These are phyloP conservation scores for Gouania willdenowi DNA, from an alignment of 2,797 vertebrate species.

Conservation along the genomic window DNA sequence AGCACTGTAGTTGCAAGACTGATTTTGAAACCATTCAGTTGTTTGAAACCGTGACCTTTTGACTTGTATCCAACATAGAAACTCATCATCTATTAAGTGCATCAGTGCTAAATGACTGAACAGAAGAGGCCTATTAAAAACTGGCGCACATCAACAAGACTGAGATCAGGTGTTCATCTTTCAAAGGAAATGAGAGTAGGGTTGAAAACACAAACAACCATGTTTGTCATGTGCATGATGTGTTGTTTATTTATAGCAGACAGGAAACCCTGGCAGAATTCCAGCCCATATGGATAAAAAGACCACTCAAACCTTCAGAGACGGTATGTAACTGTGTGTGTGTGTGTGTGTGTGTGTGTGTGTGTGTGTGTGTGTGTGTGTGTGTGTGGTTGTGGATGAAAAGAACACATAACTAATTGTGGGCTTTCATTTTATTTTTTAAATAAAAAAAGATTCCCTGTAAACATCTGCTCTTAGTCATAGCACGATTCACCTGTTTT, in stretches of 20 bases:
- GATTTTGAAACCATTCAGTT: no score
- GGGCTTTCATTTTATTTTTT: no score
- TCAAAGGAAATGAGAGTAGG: conserved; percentile 3
- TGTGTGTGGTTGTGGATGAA: conserved; percentile 5
- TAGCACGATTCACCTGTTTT: conserved; percentile 64
- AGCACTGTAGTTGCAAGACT: no score
- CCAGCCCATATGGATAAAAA: conserved; percentile 29
- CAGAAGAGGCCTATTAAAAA: not conserved
- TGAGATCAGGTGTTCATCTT: conserved; percentile 32
- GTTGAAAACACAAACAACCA: not conserved
- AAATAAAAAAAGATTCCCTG: conserved; percentile 30
- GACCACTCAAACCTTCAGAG: conserved; percentile 19
- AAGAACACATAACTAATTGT: conserved; percentile 27
- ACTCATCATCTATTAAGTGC: no score
- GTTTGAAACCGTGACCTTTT: no score
- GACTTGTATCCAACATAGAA: no score
- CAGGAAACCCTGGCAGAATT: conserved; percentile 6
- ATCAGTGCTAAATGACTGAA: not conserved
- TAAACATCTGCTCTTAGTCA: conserved; percentile 64
- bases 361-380: not conserved
- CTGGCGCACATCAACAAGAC: conserved; percentile 5
- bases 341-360: not conserved
- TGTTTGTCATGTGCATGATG: not conserved
- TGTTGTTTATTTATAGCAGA: conserved; percentile 9
- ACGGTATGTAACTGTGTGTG: not conserved